A percentile compares a stretch with the other conserved stretches of the same genome.
These are phyloP conservation scores for Hypotaenidia philippensis DNA, from an alignment of 2,797 vertebrate genomes.

Conservation along the genomic window DNA sequence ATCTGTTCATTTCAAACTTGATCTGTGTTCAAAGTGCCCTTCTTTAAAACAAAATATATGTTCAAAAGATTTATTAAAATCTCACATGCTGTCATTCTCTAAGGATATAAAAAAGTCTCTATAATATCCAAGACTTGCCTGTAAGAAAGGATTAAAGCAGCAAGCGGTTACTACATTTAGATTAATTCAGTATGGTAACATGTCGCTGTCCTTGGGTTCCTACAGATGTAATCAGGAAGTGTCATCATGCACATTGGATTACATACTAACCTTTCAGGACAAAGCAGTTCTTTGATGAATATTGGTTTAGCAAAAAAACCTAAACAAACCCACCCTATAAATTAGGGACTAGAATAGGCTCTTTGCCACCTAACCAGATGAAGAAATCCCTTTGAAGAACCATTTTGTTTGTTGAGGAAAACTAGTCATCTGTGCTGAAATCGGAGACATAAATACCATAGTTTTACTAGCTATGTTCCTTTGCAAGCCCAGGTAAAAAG, in stretches of 20 bases:
- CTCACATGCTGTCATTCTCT: not conserved
- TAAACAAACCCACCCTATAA: not conserved
- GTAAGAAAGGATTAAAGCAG: not conserved
- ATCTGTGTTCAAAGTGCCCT: not conserved
- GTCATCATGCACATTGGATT: not conserved
- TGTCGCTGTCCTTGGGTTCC: not conserved
- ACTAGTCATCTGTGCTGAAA: not conserved
- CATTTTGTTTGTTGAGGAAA: not conserved
- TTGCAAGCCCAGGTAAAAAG: not conserved
- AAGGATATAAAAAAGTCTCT: not conserved
- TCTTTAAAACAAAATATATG: not conserved
- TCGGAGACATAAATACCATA: not conserved
- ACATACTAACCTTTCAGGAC: not conserved
- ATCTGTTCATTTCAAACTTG: not conserved
- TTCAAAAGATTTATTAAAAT: not conserved
- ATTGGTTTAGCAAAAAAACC: not conserved
- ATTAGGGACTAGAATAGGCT: not conserved
- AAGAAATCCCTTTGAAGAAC: not conserved
- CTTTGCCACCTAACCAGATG: not conserved
- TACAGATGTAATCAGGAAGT: not conserved
- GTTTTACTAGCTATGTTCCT: not conserved
- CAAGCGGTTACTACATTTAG: not conserved
- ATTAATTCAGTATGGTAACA: not conserved
- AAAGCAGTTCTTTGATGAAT: not conserved
- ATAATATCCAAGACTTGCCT: not conserved